Base-by-base conservation (phyloP, 1,140 invertebrate genomes). In the Pinna nobilis region DNA sequence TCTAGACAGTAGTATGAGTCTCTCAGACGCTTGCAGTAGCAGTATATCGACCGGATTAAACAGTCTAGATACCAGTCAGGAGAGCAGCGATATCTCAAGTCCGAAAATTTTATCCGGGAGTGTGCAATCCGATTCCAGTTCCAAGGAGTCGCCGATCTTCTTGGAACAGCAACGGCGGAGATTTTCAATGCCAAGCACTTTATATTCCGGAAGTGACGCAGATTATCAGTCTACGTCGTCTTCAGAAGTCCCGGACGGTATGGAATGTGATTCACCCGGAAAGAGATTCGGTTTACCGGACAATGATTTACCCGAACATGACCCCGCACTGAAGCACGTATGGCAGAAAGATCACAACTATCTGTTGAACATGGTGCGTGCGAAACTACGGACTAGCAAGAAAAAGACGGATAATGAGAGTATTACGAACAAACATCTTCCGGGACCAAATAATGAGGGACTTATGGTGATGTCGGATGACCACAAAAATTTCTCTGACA, bases 341-440 rank as follows among this genome's bases (percentile, higher is more conserved):
- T 81, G 79, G 77, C 69, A 78, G 55, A 79, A 78, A n/a, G 82
- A 83, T 59, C 70, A 77, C 23, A 76, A 78, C n/a, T 80, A 83
- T 55, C 59, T 83, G 3, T 76, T 83, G 47, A 81, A 81, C n/a
- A 49, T 79, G 13, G 79, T 83, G 32, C 57, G 82, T 33, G 71
- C 79, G 9, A 83, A 83, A 44, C 60, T 83, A 30, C 57, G 65
- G 28, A 64, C 68, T 23, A 73, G 75, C 33, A 32, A 30, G 23
- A 50, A 66, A 13, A 64, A 73, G 28, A 59, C 64, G 23, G 44
- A 70, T 20, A 59, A 33, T 33, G 71, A 63, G 3, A 33, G 9
- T 25, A 68, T 70, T 28, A 41, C 6, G 4, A 74, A 67, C 32
- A 73, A 44, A 51, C 71, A 76, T 5, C 28, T 69, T 3, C 66